Conservation (phyloP, 1,140 invertebrate genomes). For the Gonioctena quinquepunctata region DNA sequence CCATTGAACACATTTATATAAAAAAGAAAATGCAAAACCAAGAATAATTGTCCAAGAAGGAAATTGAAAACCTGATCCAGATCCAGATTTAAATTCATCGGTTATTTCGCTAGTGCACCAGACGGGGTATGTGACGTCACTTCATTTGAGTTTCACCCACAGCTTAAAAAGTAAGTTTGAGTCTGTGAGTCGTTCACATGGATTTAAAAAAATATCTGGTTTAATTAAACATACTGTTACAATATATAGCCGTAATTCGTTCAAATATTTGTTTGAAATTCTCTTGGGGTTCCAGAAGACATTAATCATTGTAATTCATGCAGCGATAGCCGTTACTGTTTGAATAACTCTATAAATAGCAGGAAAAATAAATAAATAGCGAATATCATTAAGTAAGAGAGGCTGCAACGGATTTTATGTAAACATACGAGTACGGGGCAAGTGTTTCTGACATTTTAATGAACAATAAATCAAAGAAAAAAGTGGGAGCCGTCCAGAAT, state of each 20-base stretch:
- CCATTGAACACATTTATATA: no score
- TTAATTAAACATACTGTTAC: no score
- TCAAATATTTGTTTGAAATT: background rate
- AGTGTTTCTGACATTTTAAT: background rate
- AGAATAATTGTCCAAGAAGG: no score
- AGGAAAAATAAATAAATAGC: background rate
- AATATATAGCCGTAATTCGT: background rate
- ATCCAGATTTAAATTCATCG: no score
- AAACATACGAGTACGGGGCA: background rate
- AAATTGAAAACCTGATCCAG: no score
- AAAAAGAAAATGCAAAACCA: no score
- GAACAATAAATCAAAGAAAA: background rate
- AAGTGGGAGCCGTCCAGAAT: background rate
- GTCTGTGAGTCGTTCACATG: no score
- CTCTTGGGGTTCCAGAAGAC: background rate
- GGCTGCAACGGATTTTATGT: background rate
- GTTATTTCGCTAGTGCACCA: no score
- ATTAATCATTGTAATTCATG: background rate
- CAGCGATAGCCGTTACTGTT: background rate
- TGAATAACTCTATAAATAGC: background rate
- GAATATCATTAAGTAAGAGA: background rate
- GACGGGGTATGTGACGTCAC: no score
- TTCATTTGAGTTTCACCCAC: no score
- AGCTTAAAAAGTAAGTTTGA: no score
- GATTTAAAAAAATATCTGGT: no score